Evolutionary conservation across 2,888 invertebrate genomes (phyloP).

Genomic region (Lithophane ornitopus): DNA sequence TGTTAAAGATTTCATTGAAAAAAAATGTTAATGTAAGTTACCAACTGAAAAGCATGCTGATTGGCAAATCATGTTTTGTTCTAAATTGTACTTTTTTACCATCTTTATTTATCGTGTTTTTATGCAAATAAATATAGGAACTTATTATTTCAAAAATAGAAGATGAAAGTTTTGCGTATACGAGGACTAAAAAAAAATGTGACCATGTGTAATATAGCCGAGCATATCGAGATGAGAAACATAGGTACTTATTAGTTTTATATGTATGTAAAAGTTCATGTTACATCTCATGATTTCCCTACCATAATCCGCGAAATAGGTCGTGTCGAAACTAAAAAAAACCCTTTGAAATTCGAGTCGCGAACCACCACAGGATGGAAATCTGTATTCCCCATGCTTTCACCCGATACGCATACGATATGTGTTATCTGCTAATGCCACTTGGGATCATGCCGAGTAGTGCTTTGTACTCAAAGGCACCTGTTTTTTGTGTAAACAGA

Average conservation of each 20-base stretch:
- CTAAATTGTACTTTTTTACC: no score
- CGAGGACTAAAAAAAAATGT: background rate
- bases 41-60: no score
- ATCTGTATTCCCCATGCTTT: slow-evolving; percentile 89
- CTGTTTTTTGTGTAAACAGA: slow-evolving; percentile 84
- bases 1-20: no score
- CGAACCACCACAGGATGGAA: slow-evolving; percentile 80
- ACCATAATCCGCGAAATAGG: slow-evolving; percentile 71
- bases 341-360: slow-evolving; percentile 88
- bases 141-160: no score
- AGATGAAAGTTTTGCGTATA: background rate
- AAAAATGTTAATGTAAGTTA: no score
- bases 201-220: background rate
- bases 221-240: background rate
- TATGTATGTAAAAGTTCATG: background rate
- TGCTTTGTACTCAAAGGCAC: slow-evolving; percentile 89
- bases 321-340: slow-evolving; percentile 79
- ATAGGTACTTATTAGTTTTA: background rate
- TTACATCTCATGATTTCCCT: slow-evolving; percentile 21
- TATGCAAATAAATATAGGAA: no score
- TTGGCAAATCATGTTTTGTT: no score
- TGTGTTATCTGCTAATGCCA: slow-evolving; percentile 88
- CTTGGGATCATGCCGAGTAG: slow-evolving; percentile 85
- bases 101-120: no score
- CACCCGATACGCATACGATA: slow-evolving; percentile 88